Percentiles rank a stretch among this genome's conserved stretches.
These are phyloP conservation scores for Thymelicus sylvestris DNA, from an alignment of 2,888 invertebrate genomes.

Conservation along the genomic window DNA sequence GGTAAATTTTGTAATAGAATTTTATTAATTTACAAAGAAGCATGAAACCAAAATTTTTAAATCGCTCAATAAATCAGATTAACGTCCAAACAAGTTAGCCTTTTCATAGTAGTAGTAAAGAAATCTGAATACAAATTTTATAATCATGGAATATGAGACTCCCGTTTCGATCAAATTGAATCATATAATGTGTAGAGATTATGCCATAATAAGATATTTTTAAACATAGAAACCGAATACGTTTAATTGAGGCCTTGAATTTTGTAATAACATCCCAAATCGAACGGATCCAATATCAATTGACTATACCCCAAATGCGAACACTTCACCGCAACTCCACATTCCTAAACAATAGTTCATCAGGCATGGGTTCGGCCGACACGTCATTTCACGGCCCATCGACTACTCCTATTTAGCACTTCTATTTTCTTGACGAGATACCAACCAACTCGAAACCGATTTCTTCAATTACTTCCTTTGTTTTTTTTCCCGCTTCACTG, in stretches of 20 bases:
- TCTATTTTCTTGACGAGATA: conserved; percentile 64
- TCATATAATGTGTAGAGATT: conserved; percentile 3
- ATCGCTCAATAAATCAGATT: conserved; percentile 34
- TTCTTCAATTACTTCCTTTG: conserved; percentile 56
- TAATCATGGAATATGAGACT: conserved; percentile 20
- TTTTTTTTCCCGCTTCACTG: conserved; percentile 40
- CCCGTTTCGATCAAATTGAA: conserved; percentile 24
- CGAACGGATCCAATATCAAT: conserved; percentile 50
- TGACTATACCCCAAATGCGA: conserved; percentile 35
- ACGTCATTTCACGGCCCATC: conserved; percentile 70
- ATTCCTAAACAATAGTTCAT: conserved; percentile 71
- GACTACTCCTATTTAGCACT: conserved; percentile 69
- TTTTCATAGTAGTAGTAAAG: conserved; percentile 19
- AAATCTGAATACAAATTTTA: conserved; percentile 32
- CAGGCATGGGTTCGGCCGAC: conserved; percentile 57
- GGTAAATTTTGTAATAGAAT: conserved; percentile 20
- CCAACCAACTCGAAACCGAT: conserved; percentile 46
- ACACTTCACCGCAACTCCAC: conserved; percentile 50
- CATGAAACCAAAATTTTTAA: conserved; percentile 22
- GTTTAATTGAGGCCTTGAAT: conserved; percentile 43
- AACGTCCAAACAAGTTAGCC: conserved; percentile 33
- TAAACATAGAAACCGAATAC: conserved; percentile 2
- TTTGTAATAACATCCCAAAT: conserved; percentile 47
- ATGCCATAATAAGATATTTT: background rate
- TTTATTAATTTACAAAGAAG: conserved; percentile 26